Evolutionary conservation across 2,888 invertebrate species (phyloP).

Genomic region (Lithophane leautieri): DNA sequence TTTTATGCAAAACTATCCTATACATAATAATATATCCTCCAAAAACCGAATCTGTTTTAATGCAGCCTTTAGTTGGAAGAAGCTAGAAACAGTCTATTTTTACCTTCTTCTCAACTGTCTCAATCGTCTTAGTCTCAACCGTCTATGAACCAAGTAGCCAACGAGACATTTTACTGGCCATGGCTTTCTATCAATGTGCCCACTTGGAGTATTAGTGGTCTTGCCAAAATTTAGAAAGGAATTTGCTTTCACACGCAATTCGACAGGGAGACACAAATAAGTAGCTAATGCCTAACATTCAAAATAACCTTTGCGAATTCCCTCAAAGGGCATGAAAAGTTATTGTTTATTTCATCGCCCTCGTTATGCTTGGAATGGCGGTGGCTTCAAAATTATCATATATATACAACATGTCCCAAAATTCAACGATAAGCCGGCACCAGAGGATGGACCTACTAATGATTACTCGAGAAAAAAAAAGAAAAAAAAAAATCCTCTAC

Average conservation of each 20-base stretch:
- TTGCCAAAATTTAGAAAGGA: not conserved
- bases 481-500: too few species aligned
- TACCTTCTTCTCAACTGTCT: too few species aligned
- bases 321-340: slow-evolving; percentile 27
- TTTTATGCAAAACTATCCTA: not conserved
- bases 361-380: slow-evolving; percentile 1
- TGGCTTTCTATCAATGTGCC: not conserved
- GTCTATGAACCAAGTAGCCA: not conserved
- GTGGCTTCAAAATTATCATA: not conserved
- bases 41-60: not conserved
- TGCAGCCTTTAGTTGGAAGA: not conserved
- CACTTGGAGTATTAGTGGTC: not conserved
- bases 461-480: too few species aligned
- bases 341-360: slow-evolving; percentile 35
- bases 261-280: slow-evolving; percentile 9
- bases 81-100: not conserved
- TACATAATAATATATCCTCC: not conserved
- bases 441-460: too few species aligned
- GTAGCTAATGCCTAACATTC: slow-evolving; percentile 13
- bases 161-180: not conserved
- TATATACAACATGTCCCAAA: too few species aligned
- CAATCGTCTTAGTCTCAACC: not conserved
- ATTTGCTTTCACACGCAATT: not conserved
- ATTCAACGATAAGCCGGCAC: too few species aligned
- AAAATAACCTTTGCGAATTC: slow-evolving; percentile 44